These are phyloP conservation scores for Spea hammondii DNA, from an alignment of 2,797 vertebrate species.

Conservation along the genomic window DNA sequence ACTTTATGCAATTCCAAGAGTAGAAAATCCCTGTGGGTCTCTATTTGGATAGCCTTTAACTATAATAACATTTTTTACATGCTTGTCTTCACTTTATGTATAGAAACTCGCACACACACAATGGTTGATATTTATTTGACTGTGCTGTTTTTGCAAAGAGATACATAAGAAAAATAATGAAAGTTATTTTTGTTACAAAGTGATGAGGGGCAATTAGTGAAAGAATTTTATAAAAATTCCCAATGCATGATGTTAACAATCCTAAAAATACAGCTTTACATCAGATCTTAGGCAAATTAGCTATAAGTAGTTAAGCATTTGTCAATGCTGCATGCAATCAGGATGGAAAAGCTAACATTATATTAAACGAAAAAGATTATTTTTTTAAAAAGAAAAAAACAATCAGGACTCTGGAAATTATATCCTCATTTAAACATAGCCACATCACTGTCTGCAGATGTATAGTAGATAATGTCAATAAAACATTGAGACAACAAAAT, in stretches of 20 bases:
- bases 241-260: constrained; percentile 6
- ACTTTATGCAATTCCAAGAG: too few relatives aligned
- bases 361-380: neutral
- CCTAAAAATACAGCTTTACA: neutral
- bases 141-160: neutral
- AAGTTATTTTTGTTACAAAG: neutral
- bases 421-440: constrained; percentile 5
- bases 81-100: too few relatives aligned
- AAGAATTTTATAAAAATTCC: neutral
- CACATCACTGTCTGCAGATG: constrained; percentile 3
- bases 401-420: neutral
- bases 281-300: constrained; percentile 7
- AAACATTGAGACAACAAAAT: constrained; percentile 31
- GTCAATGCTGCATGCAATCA: neutral
- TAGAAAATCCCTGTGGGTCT: too few relatives aligned
- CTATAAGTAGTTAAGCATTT: neutral
- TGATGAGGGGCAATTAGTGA: neutral
- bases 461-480: constrained; percentile 24
- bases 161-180: neutral
- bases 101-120: neutral
- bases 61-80: too few relatives aligned
- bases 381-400: constrained; percentile 2
- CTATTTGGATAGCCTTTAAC: too few relatives aligned
- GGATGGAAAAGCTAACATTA: neutral
- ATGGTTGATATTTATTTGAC: neutral